phyloP scores from a whole-genome alignment of 2,113 vertebrate species.

The Corydoras maculifer region DNA sequence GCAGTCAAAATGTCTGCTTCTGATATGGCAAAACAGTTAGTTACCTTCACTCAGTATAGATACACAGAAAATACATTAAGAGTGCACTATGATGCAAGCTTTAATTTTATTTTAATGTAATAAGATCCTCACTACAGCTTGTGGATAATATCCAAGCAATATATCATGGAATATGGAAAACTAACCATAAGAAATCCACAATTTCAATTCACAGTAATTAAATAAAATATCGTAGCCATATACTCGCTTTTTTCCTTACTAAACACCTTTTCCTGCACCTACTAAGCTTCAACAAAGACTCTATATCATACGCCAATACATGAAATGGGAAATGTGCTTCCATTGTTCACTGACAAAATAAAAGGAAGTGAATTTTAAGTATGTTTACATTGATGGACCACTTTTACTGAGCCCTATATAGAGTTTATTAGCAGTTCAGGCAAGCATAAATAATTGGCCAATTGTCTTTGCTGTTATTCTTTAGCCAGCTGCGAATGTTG shows the following conservation, averaged over 20 bases:
- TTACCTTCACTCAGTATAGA: constrained; percentile 11
- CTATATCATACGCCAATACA: too few species aligned
- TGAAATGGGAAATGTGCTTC: too few species aligned
- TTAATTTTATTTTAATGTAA: background rate
- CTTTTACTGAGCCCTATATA: too few species aligned
- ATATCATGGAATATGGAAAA: background rate
- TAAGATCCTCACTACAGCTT: background rate
- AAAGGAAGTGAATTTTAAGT: too few species aligned
- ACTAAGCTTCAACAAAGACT: too few species aligned
- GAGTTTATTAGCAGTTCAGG: too few species aligned
- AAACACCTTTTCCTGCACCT: too few species aligned
- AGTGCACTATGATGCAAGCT: constrained; percentile 1
- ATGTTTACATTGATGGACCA: too few species aligned
- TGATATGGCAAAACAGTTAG: constrained; percentile 26
- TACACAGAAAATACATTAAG: constrained; percentile 13
- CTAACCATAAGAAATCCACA: background rate
- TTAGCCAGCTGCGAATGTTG: background rate
- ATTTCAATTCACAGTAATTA: too few species aligned
- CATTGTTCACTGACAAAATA: too few species aligned
- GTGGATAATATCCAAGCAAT: background rate
- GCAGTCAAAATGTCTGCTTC: constrained; percentile 23
- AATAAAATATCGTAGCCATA: too few species aligned
- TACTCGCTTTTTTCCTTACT: too few species aligned
- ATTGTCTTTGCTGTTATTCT: background rate
- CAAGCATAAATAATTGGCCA: background rate